These are phyloP conservation scores for Melozone crissalis DNA, from an alignment of 2,113 vertebrate genomes.

Conservation along the genomic window DNA sequence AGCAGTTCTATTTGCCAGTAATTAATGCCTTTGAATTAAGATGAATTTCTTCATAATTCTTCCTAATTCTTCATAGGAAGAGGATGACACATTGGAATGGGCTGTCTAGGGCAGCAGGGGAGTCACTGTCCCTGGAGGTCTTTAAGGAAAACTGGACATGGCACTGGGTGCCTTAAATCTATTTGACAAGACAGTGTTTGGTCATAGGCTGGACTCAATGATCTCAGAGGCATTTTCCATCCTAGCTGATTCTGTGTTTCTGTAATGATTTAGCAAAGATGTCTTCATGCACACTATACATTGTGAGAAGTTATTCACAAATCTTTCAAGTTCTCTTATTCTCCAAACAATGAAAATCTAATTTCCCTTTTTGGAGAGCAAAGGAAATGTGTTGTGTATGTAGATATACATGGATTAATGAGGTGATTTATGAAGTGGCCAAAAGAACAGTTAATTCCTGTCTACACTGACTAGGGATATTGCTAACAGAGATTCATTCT, in stretches of 20 bases:
- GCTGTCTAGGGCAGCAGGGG: background rate
- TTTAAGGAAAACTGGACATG: background rate
- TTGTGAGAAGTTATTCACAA: background rate
- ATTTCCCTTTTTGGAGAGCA: background rate
- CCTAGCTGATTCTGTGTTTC: background rate
- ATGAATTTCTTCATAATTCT: background rate
- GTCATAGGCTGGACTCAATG: background rate
- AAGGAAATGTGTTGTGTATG: background rate
- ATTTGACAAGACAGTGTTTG: background rate
- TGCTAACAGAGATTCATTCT: background rate
- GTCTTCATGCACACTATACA: background rate
- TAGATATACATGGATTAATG: background rate
- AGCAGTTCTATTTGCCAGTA: background rate
- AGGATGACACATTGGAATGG: background rate
- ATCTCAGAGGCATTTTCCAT: background rate
- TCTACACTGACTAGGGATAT: background rate
- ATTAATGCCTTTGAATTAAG: background rate
- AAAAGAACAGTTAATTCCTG: background rate
- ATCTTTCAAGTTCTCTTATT: background rate
- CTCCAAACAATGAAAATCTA: background rate
- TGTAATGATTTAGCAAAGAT: background rate
- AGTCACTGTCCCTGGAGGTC: background rate
- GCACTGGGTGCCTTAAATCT: background rate
- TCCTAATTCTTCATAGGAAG: background rate
- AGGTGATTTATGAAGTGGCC: background rate